A percentile compares a stretch with the other conserved stretches of the same genome.
Conservation (phyloP, 1,140 invertebrate species). For the Ceratitis capitata region DNA sequence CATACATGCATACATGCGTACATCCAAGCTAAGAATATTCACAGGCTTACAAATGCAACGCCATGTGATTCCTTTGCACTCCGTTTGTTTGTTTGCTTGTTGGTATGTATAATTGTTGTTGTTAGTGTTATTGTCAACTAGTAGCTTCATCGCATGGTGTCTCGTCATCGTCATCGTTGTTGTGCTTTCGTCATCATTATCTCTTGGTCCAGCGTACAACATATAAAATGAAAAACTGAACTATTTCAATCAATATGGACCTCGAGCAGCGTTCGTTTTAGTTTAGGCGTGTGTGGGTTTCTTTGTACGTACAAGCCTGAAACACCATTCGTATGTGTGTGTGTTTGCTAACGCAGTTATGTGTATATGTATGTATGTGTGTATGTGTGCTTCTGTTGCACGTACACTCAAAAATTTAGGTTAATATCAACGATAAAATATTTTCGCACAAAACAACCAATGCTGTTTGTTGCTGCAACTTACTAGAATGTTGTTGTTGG, state of each 20-base stretch:
- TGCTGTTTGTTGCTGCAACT: constrained; percentile 11
- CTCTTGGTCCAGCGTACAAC: constrained; percentile 9
- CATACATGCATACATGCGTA: not conserved
- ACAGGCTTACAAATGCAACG: not conserved
- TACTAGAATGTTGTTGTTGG: constrained; percentile 6
- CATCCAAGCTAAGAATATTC: not conserved
- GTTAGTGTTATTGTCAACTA: not conserved
- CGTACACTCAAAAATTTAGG: constrained; percentile 38
- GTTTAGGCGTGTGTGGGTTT: not conserved
- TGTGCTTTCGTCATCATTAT: constrained; percentile 38
- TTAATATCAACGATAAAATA: constrained; percentile 38
- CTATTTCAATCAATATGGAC: constrained; percentile 37
- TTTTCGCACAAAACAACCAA: constrained; percentile 36
- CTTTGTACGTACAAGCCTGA: not conserved
- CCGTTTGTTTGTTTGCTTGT: not conserved
- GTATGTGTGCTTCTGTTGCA: not conserved
- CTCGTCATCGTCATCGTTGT: constrained; percentile 4
- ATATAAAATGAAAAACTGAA: constrained; percentile 31
- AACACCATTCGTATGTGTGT: not conserved
- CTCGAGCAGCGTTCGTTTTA: not conserved
- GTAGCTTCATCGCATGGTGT: constrained; percentile 27
- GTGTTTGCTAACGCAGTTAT: not conserved
- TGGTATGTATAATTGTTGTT: not conserved
- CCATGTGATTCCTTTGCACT: not conserved
- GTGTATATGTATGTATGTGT: not conserved